Base-by-base conservation (phyloP, 1,140 invertebrate species). In the Pollicipes pollicipes region DNA sequence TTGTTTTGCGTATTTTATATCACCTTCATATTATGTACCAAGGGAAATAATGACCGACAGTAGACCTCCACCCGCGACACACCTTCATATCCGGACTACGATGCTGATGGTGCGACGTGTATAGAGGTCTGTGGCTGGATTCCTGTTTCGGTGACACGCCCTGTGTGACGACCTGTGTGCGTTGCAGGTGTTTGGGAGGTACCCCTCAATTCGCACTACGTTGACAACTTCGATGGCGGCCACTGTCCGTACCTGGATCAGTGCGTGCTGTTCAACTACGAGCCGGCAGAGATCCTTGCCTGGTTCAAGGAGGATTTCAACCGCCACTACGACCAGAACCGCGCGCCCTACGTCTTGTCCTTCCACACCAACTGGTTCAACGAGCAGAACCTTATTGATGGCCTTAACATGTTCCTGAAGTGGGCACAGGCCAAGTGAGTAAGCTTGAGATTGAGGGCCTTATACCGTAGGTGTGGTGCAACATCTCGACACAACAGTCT, bases 281-380 rank as follows among this genome's bases (percentile, higher is more conserved):
- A 93, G 76, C 74, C 72, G 30, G 74, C 77, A 29, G 78, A 79
- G 37, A 78, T 95, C 26, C 86, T 93, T 35, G 88, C 93, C 76
- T 95, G 93, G 91, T 82, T 95, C 0, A 87, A 90, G 77, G 91
- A 95, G 82, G 93, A 96, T 78, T 96, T 95, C 78, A 85, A 85
- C 66, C 82, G 90, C 31, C 87, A 90, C 77, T 94, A 93, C 76
- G 86, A 89, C 45, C 88, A 91, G 76, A 93, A 94, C 78, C 72
- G 89, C 73, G 92, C 92, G 0, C 92, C 92, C 0, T 93, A 95
- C 77, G 91, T 93, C 88, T 91, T 95, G 88, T 87, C 91, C 8
- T 91, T 95, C 84, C 91, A 94, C 74, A 94, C 91, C 17, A 95
- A 93, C 80, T 95, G 91, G 92, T 95, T 95, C 83, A 90, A 93